Evolutionary conservation across 1,140 invertebrate species (phyloP).

Genomic region (Bombus difficillimus): DNA sequence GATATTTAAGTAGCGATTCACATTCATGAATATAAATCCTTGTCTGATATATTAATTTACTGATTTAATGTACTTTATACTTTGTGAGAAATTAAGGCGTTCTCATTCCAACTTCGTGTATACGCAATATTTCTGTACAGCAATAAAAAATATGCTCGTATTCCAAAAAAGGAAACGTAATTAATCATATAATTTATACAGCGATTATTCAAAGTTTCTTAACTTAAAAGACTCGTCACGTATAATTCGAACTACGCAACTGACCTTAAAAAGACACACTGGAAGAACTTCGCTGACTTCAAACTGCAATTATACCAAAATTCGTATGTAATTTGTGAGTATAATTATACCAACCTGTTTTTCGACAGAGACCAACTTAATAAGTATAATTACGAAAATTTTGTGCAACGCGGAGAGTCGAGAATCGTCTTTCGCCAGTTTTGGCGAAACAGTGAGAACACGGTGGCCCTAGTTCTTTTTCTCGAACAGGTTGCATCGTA

Average conservation of each 20-base stretch:
- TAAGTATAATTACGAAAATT: conserved; percentile 21
- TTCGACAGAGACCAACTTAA: conserved; percentile 21
- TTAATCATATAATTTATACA: not conserved
- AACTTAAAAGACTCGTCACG: not conserved
- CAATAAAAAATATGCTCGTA: too few species aligned
- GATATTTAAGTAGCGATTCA: too few species aligned
- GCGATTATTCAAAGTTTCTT: not conserved
- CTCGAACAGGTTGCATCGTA: not conserved
- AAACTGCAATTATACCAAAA: not conserved
- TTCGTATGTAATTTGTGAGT: not conserved
- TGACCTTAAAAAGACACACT: conserved; percentile 6
- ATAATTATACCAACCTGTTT: conserved; percentile 39
- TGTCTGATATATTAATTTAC: too few species aligned
- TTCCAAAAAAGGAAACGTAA: too few species aligned
- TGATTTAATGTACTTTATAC: too few species aligned
- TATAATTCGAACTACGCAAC: conserved; percentile 12
- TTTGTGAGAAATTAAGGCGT: too few species aligned
- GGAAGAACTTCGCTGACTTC: not conserved
- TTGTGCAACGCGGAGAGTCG: not conserved
- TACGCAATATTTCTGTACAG: too few species aligned
- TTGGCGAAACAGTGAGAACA: not conserved
- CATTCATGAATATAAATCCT: too few species aligned
- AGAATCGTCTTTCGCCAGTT: not conserved
- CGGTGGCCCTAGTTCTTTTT: not conserved
- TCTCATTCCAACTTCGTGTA: too few species aligned